Conservation (phyloP, 2,113 vertebrate genomes). For the Etia nguti region DNA sequence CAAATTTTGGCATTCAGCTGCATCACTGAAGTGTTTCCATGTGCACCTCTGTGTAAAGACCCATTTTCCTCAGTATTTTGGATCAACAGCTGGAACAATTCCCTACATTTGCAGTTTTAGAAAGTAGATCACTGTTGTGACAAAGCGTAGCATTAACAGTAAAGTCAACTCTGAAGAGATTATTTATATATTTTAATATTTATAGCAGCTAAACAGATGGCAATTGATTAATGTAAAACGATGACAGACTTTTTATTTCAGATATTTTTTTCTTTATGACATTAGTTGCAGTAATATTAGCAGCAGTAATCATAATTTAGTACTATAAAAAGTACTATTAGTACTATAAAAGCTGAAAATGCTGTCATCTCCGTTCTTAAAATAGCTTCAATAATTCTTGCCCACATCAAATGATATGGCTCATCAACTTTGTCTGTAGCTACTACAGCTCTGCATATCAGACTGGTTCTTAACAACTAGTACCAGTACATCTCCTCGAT, state of each 20-base stretch:
- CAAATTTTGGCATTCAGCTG: constrained; percentile 32
- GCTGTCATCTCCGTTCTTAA: background rate
- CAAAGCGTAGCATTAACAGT: background rate
- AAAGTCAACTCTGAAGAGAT: background rate
- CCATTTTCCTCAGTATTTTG: constrained; percentile 49
- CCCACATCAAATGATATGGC: background rate
- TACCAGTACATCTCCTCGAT: background rate
- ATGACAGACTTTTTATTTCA: background rate
- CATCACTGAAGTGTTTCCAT: constrained; percentile 48
- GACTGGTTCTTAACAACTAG: background rate
- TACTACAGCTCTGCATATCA: background rate
- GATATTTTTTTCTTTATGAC: background rate
- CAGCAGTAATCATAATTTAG: too few relatives aligned
- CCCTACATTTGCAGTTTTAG: constrained; percentile 30
- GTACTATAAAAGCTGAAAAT: background rate
- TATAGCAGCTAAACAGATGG: background rate
- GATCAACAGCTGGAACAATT: constrained; percentile 56
- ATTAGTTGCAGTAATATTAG: background rate
- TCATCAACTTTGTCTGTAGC: background rate
- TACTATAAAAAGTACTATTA: background rate
- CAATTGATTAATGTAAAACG: background rate
- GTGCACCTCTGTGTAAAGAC: constrained; percentile 63
- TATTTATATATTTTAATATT: background rate
- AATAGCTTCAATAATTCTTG: background rate
- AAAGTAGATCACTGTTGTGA: constrained; percentile 39